Conservation (phyloP, 2,113 vertebrate species). For the Sapajus apella region DNA sequence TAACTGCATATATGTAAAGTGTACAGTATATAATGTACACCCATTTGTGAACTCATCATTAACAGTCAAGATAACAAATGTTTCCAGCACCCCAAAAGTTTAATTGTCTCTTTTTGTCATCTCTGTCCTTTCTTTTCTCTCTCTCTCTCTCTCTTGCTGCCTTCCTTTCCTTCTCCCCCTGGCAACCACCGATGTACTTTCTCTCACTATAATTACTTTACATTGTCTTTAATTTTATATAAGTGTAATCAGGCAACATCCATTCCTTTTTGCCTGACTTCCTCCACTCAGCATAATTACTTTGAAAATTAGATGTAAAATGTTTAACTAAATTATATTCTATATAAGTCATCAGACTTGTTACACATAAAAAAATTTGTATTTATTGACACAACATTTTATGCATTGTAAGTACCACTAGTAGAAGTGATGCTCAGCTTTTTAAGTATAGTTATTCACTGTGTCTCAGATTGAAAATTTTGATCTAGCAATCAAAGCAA, state of each 20-base stretch:
- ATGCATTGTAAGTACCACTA: background rate
- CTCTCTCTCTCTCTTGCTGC: too few species aligned
- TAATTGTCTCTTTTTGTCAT: background rate
- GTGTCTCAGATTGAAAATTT: background rate
- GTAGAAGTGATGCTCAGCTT: background rate
- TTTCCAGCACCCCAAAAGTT: background rate
- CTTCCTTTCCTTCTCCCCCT: background rate
- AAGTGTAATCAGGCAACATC: background rate
- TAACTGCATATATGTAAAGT: background rate
- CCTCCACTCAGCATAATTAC: background rate
- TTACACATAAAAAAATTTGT: background rate
- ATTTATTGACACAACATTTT: background rate
- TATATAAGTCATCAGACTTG: background rate
- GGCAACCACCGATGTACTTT: background rate
- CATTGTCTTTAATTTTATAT: background rate
- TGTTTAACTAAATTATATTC: background rate
- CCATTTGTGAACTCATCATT: background rate
- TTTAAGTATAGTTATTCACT: constrained; percentile 9
- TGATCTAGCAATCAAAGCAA: background rate
- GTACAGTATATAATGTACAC: background rate
- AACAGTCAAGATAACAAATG: background rate
- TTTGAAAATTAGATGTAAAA: background rate
- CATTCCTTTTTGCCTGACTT: background rate
- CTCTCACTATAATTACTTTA: background rate
- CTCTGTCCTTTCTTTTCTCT: too few species aligned